A percentile compares a stretch with the other conserved stretches of the same genome.
Evolutionary conservation across 92 coral and sea anemone genomes (phyloP).

Genomic region (Paramuricea clavata): DNA sequence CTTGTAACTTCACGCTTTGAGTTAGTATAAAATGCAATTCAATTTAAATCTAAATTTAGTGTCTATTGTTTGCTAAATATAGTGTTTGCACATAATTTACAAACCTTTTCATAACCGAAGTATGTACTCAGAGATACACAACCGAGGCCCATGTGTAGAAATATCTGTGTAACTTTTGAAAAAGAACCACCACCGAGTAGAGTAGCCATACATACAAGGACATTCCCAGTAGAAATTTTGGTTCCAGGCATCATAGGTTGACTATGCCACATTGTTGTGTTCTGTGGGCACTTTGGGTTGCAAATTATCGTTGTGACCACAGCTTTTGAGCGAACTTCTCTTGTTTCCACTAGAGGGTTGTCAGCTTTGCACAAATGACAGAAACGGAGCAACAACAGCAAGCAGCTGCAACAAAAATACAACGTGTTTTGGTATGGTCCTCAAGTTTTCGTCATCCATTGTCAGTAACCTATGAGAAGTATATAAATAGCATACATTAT

Average conservation of each 20-base stretch:
- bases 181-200: too few relatives aligned
- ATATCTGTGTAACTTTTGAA: slow-evolving; percentile 42
- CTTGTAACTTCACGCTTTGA: too few relatives aligned
- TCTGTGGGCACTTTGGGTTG: slow-evolving; percentile 48
- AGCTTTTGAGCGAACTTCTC: slow-evolving; percentile 22
- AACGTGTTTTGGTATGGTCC: slow-evolving; percentile 7
- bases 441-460: slow-evolving; percentile 46
- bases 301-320: slow-evolving; percentile 42
- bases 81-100: slow-evolving; percentile 4
- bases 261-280: slow-evolving; percentile 49
- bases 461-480: slow-evolving; percentile 30
- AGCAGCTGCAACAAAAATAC: slow-evolving; percentile 46
- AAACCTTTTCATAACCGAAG: slow-evolving; percentile 52
- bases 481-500: background rate
- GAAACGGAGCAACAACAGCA: slow-evolving; percentile 39
- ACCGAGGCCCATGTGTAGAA: slow-evolving; percentile 42
- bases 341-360: slow-evolving; percentile 40
- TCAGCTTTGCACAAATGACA: slow-evolving; percentile 52
- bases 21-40: too few relatives aligned
- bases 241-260: too few relatives aligned
- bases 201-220: slow-evolving; percentile 33
- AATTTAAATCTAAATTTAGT: too few relatives aligned
- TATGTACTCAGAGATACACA: slow-evolving; percentile 43
- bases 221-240: slow-evolving; percentile 49
- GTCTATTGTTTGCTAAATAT: too few relatives aligned